phyloP scores from a whole-genome alignment of 2,888 invertebrate genomes.

The Heteromyza rotundicornis region DNA sequence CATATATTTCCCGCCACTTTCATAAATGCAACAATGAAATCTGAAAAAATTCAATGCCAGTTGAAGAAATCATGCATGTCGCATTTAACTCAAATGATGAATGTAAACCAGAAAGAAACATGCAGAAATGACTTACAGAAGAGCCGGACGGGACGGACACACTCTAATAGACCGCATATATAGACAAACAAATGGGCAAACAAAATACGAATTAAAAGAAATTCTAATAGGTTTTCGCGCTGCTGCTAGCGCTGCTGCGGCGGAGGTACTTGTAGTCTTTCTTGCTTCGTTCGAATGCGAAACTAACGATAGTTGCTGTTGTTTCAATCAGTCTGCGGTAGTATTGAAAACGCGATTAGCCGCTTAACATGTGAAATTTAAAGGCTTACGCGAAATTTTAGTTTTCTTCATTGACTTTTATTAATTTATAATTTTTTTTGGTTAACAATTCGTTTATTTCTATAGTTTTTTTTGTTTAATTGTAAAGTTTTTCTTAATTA shows the following conservation, averaged over 20 bases:
- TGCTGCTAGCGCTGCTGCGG: slow-evolving; percentile 23
- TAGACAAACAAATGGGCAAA: neutral
- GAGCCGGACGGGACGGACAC: slow-evolving; percentile 9
- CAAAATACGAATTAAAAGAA: neutral
- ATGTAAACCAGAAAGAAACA: neutral
- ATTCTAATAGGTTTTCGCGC: slow-evolving; percentile 11
- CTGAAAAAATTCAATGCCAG: slow-evolving; percentile 8
- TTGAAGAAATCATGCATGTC: slow-evolving; percentile 36
- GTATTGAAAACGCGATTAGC: slow-evolving; percentile 60
- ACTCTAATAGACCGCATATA: neutral
- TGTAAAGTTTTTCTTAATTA: slow-evolving; percentile 19
- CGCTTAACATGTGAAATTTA: slow-evolving; percentile 59
- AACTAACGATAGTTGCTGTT: slow-evolving; percentile 28
- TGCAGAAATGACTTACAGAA: neutral
- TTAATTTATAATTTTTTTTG: slow-evolving; percentile 6
- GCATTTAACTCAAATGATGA: slow-evolving; percentile 2
- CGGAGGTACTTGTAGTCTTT: slow-evolving; percentile 20
- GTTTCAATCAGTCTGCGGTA: slow-evolving; percentile 34
- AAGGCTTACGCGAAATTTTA: slow-evolving; percentile 23
- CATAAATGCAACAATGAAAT: too few species aligned
- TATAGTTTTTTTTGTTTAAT: slow-evolving; percentile 27
- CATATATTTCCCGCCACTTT: too few species aligned
- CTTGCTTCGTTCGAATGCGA: slow-evolving; percentile 21
- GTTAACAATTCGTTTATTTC: slow-evolving; percentile 21
- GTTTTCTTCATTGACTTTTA: slow-evolving; percentile 26